A percentile compares a stretch with the other conserved stretches of the same genome.
Conservation (phyloP, 1,140 invertebrate genomes). For the Drosophila takahashii region DNA sequence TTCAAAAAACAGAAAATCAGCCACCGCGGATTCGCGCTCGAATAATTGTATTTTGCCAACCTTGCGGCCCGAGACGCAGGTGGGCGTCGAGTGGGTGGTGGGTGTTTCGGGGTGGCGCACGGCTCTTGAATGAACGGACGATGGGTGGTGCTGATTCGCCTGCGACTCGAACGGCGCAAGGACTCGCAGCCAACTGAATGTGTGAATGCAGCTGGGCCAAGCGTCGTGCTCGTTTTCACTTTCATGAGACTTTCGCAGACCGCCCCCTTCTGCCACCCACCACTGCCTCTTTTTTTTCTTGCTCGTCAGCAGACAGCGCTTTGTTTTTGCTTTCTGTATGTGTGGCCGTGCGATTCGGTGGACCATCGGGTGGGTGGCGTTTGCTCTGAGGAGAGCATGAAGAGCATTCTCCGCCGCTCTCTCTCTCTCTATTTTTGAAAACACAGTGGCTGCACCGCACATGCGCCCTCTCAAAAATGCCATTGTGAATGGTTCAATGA, state of each 20-base stretch:
- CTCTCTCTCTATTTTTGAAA: constrained; percentile 15
- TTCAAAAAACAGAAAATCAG: constrained; percentile 11
- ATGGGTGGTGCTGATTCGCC: constrained; percentile 14
- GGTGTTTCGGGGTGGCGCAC: not conserved
- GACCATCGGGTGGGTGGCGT: constrained; percentile 18
- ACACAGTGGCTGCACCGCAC: constrained; percentile 49
- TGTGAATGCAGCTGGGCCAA: constrained; percentile 66
- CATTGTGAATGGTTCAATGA: not conserved
- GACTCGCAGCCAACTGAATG: constrained; percentile 78
- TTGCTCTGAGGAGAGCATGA: constrained; percentile 22
- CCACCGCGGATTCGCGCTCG: constrained; percentile 29
- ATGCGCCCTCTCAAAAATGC: constrained; percentile 27
- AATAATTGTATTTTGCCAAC: constrained; percentile 42
- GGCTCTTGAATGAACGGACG: constrained; percentile 11
- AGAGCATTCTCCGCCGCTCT: constrained; percentile 10
- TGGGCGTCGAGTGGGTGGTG: not conserved
- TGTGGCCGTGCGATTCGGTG: constrained; percentile 17
- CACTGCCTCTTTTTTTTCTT: constrained; percentile 9
- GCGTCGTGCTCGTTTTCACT: constrained; percentile 71
- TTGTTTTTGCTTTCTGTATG: constrained; percentile 48
- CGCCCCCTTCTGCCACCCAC: not conserved
- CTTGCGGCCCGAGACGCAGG: constrained; percentile 9
- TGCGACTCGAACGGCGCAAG: constrained; percentile 63
- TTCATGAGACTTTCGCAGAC: constrained; percentile 70
- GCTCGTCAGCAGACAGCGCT: constrained; percentile 26